phyloP scores from a whole-genome alignment of 2,888 invertebrate genomes.

The Phymatocera aterrima region DNA sequence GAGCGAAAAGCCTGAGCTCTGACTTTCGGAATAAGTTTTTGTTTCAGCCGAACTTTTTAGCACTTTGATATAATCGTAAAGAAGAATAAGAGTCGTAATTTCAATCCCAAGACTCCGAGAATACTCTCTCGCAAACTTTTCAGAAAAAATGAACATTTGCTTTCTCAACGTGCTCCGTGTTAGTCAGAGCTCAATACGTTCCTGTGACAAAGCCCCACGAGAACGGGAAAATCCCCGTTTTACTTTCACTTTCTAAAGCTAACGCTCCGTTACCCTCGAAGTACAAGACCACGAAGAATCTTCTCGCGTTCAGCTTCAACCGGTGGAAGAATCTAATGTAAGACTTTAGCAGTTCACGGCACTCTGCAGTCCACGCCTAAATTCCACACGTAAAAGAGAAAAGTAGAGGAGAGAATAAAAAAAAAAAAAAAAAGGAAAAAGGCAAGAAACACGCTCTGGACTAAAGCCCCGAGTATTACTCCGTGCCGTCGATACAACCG shows the following conservation, averaged over 20 bases:
- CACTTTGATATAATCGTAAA: no score
- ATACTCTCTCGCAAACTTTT: no score
- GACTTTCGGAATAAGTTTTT: no score
- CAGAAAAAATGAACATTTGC: neutral
- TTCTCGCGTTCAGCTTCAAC: neutral
- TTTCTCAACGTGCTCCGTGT: neutral
- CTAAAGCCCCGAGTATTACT: slow-evolving; percentile 6
- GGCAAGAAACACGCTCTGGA: neutral
- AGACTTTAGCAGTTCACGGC: neutral
- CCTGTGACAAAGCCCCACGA: slow-evolving; percentile 12
- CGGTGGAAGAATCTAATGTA: slow-evolving; percentile 20
- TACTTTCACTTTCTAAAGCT: neutral
- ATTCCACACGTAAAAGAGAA: neutral
- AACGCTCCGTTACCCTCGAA: slow-evolving; percentile 25
- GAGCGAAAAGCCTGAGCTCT: no score
- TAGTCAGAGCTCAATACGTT: neutral
- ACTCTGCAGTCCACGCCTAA: neutral
- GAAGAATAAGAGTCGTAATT: no score
- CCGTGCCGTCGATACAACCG: slow-evolving; percentile 17
- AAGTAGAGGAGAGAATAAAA: neutral
- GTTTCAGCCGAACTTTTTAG: no score
- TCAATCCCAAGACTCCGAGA: no score
- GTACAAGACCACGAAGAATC: no score
- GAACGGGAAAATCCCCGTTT: neutral
- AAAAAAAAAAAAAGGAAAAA: neutral